Evolutionary conservation across 2,113 vertebrate species (phyloP).

Genomic region (Collichthys lucidus): DNA sequence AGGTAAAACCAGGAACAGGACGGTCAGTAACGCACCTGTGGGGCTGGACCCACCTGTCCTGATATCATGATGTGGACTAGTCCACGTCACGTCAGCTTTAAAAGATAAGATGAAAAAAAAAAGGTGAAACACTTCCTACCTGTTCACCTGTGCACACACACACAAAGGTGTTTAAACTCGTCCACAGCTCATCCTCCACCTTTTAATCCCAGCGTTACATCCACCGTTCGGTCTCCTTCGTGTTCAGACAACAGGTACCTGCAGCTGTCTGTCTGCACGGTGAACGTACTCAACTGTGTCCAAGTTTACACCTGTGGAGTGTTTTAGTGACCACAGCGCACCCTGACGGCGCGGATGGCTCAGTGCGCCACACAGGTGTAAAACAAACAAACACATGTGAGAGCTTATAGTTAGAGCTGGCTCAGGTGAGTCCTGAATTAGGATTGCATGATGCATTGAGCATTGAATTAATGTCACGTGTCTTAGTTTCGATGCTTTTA

Average conservation of each 20-base stretch:
- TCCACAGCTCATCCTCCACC: neutral
- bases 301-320: neutral
- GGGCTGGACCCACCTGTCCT: slow-evolving; percentile 27
- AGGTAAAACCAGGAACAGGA: neutral
- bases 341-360: slow-evolving; percentile 35
- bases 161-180: neutral
- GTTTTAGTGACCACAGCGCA: slow-evolving; percentile 26
- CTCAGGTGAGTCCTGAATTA: too few species aligned
- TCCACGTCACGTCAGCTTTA: slow-evolving; percentile 58
- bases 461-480: neutral
- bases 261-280: neutral
- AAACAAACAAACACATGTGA: neutral
- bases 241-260: slow-evolving; percentile 25
- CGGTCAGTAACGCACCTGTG: slow-evolving; percentile 17
- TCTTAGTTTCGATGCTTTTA: neutral
- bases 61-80: neutral
- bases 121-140: slow-evolving; percentile 31
- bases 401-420: too few species aligned
- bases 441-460: neutral
- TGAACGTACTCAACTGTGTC: neutral
- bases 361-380: neutral
- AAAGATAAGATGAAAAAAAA: neutral
- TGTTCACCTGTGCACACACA: neutral
- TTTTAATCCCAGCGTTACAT: fast-evolving
- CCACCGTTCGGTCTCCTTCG: fast-evolving